Base-by-base conservation (phyloP, 2,113 vertebrate species). In the Heteronetta atricapilla region DNA sequence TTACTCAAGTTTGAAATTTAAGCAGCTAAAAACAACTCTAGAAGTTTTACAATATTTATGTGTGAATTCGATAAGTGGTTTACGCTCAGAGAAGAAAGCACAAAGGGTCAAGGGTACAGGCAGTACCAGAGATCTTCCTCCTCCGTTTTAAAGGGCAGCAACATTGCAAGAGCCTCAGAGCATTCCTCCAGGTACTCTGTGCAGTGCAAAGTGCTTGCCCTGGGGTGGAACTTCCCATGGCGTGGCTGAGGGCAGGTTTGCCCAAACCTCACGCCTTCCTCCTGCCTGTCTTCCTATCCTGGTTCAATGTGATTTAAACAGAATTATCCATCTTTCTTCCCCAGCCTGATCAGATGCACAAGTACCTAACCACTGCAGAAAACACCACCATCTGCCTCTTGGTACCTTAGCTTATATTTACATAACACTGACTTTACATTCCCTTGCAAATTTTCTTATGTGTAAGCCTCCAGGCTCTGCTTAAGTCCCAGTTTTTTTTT, bases 171-270 rank as follows among this genome's bases (percentile, higher is more conserved):
- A 64, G 31, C 50, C 62, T 44, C 58, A 16, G 46, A 88, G 46
- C 0, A 1, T 58, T 50, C 29, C 26, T 22, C 48, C 3, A 0
- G 15, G 31, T 60, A 4, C 26, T 46, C 33, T 0, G 26, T 0
- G 0, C 3, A 59, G 40, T 13, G 28, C 38, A 72, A 53, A 79
- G 12, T 33, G 15, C 0, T 0, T 5, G 19, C 33, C 34, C 68
- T 0, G 4, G 36, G 59, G 44, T 36, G 78, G 34, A 85, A 34
- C 48, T 76, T 33, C 81, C 58, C 64, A 25, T 46, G 34, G 14
- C 0, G 0, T 2, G 26, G 53, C 4, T 20, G 29, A 36, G 26
- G 46, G 14, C 11, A 52, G 18, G n/a, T 23, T 59, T 74, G 3
- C 11, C 25, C 50, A 33, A 75, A 42, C 20, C n/a, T 75, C 73